Base-by-base conservation (phyloP, 2,113 vertebrate genomes). In the Bubo blakistoni region DNA sequence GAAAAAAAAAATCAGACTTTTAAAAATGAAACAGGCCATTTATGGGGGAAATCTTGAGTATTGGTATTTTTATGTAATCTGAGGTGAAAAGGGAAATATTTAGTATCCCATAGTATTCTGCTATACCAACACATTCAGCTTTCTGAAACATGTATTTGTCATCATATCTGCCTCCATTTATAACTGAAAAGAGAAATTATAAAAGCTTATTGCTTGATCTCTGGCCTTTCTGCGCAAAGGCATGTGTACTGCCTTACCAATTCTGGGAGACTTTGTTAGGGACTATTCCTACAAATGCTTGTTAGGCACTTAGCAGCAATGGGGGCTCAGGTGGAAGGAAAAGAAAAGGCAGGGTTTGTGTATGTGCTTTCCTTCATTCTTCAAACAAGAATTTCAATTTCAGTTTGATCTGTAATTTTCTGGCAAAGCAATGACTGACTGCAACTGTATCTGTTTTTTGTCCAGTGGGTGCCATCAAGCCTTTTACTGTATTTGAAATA, bases 121-220 rank as follows among this genome's bases (percentile, higher is more conserved):
- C 59, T 70, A 12, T 46, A 88, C 66, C n/a, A 86, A 54, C 27
- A 73, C 40, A 70, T 83, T 70, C 49, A 40, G 13, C 19, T 77
- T 83, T 86, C 67, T 81, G 62, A 83, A 92, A 83, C 13, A 8
- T 52, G 10, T 76, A 46, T 93, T 92, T 94, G 46, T 81, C 47
- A 58, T 83, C 36, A 30, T 94, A 54, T 38, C 58, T 92, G 61
- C 27, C 26, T 90, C 72, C 47, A 38, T 44, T 90, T 88, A 42
- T 73, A 86, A 86, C 22, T 86, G 74, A 92, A 92, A 90, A 66
- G 80, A 88, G 38, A 88, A 86, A 77, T 90, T 70, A 78, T 74
- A 58, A 77, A 80, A 94, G 22, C 13, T 49, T 92, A 38, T 88
- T 93, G 17, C 67, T 94, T 78, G 36, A 21, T 92, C 32, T 82